Conservation (phyloP, 2,888 invertebrate genomes). For the Rotaria socialis region DNA sequence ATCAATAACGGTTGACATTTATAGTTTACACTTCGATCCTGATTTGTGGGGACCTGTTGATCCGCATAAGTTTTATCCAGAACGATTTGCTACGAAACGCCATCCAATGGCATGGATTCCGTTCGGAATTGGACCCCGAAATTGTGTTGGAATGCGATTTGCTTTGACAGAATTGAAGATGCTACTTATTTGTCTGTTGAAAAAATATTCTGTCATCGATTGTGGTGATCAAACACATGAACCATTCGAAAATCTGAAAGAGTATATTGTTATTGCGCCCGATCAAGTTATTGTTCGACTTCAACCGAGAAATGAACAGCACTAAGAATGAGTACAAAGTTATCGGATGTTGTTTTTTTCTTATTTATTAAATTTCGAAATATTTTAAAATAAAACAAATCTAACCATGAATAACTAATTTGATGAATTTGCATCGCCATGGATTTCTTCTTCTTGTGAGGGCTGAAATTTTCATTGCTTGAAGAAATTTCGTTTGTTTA, state of each 20-base stretch:
- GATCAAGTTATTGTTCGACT: neutral
- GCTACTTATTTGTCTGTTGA: conserved; percentile 5
- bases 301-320: neutral
- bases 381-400: too few species aligned
- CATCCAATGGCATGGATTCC: conserved; percentile 42
- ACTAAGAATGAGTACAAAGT: neutral
- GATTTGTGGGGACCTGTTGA: conserved; percentile 46
- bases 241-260: neutral
- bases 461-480: too few species aligned
- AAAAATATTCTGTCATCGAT: neutral
- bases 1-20: conserved; percentile 28
- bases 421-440: too few species aligned
- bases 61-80: conserved; percentile 48
- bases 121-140: conserved; percentile 43
- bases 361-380: too few species aligned
- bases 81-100: conserved; percentile 49
- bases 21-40: conserved; percentile 40
- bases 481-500: too few species aligned
- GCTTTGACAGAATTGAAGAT: conserved; percentile 41
- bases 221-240: neutral
- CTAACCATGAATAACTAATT: too few species aligned
- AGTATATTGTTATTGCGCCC: neutral
- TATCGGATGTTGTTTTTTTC: too few species aligned
- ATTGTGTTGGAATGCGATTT: conserved; percentile 45
- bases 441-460: too few species aligned